Evolutionary conservation across 30 jellyfish, hydroid and myxozoan genomes (phyloP), one percentile per base, ranked within the genome.

Genomic region (Aurelia aurita): DNA sequence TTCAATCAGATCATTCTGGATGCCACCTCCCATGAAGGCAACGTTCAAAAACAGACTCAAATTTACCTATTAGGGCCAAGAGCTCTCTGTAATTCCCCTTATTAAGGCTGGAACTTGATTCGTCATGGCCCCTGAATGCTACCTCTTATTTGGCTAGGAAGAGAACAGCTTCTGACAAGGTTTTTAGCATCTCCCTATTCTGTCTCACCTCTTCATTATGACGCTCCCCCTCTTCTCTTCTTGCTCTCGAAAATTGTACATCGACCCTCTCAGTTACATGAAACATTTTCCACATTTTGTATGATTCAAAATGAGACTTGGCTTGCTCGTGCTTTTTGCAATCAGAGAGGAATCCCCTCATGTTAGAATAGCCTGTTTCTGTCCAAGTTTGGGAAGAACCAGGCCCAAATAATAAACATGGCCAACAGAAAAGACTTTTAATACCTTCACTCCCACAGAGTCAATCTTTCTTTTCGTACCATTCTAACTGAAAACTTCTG

Each of bases 361-460:
- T 34, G 75, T 81, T 81, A 2, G 45, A 22, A 27, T 81, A 81
- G 21, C 86, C 91, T 22, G 77, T 65, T 29, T 46, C 85, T 19
- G 88, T 71, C 93, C 93, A 83, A 10, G 79, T n/a, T 59, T 83
- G 79, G n/a, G 87, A 81, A 11, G 43, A 28, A 15, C 87, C 87
- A 69, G 69, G 74, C 54, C 80, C 21, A 45, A 83, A 53, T 18
- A 83, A 85, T 32, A 83, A 59, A 53, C 88, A 83, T 12, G 87
- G 93, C n/a, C n/a, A n/a, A n/a, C n/a, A n/a, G n/a, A n/a, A n/a
- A n/a, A n/a, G n/a, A n/a, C n/a, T n/a, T n/a, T 88, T 88, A 83
- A 60, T 88, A 70, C 83, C 46, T 71, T 39, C 69, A 51, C 71
- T 83, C 14, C 58, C 46, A 22, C 83, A 71, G 45, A 71, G 69